phyloP scores from a whole-genome alignment of 2,888 invertebrate species.

The Blera fallax region DNA sequence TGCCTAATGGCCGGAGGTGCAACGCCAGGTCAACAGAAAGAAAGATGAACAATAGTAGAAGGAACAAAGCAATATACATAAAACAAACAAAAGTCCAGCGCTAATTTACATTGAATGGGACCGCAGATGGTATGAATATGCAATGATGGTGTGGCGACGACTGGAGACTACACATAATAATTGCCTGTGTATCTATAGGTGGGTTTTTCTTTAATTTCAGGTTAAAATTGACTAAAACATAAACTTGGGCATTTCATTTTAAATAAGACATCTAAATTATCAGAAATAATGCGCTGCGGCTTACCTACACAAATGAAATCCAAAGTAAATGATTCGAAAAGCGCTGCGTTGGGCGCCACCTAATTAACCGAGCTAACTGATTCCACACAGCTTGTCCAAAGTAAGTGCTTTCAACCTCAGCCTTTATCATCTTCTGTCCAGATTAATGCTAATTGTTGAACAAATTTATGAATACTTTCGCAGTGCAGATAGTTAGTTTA shows the following conservation, averaged over 20 bases:
- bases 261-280: slow-evolving; percentile 8
- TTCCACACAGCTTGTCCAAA: not conserved
- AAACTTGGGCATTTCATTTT: slow-evolving; percentile 20
- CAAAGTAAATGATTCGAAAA: not conserved
- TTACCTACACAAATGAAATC: not conserved
- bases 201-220: slow-evolving; percentile 9
- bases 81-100: slow-evolving; percentile 16
- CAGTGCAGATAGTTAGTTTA: not conserved
- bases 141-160: not conserved
- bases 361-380: slow-evolving; percentile 4
- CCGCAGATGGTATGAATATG: slow-evolving; percentile 19
- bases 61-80: slow-evolving; percentile 1
- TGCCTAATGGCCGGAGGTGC: slow-evolving; percentile 29
- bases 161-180: not conserved
- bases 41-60: slow-evolving; percentile 30
- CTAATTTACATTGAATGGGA: slow-evolving; percentile 61
- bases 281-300: not conserved
- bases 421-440: slow-evolving; percentile 21
- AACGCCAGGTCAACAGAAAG: not conserved
- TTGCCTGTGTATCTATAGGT: slow-evolving; percentile 9
- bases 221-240: slow-evolving; percentile 21
- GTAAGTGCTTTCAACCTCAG: not conserved
- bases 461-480: slow-evolving; percentile 42
- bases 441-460: slow-evolving; percentile 48
- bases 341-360: slow-evolving; percentile 51